Conservation (phyloP, 1,140 invertebrate genomes). For the Archivesica marissinica region DNA sequence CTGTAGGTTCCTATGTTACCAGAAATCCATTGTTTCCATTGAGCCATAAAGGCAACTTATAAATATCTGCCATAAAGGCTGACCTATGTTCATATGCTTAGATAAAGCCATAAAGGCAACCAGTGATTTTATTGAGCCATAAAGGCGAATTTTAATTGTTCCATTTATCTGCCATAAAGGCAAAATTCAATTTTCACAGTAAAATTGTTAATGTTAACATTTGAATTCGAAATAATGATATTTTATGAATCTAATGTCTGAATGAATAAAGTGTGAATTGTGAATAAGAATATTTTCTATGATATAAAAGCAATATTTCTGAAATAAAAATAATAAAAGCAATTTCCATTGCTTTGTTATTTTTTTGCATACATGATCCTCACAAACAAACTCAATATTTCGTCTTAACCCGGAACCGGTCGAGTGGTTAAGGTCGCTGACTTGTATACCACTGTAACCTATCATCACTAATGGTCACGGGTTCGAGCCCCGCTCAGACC, state of each 20-base stretch:
- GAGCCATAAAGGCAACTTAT: not conserved
- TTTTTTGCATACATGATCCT: constrained; percentile 20
- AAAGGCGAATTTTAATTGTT: not conserved
- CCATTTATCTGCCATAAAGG: constrained; percentile 53
- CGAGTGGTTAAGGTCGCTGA: too few relatives aligned
- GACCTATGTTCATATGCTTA: too few relatives aligned
- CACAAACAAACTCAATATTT: not conserved
- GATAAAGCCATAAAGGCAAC: constrained; percentile 13
- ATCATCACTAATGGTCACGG: too few relatives aligned
- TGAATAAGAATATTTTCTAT: constrained; percentile 13
- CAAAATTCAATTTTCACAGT: too few relatives aligned
- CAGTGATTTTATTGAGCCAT: not conserved
- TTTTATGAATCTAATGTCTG: too few relatives aligned
- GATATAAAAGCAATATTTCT: not conserved
- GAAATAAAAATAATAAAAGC: constrained; percentile 39
- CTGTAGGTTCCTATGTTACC: not conserved
- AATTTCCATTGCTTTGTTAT: constrained; percentile 52
- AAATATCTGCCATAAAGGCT: constrained; percentile 9
- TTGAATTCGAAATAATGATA: too few relatives aligned
- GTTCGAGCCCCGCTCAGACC: too few relatives aligned
- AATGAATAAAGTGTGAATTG: too few relatives aligned
- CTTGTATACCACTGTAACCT: too few relatives aligned
- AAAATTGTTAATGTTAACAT: too few relatives aligned
- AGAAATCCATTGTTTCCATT: too few relatives aligned
- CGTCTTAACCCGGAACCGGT: too few relatives aligned